Base-by-base conservation (phyloP, 1,140 invertebrate species). In the Orius insidiosus region DNA sequence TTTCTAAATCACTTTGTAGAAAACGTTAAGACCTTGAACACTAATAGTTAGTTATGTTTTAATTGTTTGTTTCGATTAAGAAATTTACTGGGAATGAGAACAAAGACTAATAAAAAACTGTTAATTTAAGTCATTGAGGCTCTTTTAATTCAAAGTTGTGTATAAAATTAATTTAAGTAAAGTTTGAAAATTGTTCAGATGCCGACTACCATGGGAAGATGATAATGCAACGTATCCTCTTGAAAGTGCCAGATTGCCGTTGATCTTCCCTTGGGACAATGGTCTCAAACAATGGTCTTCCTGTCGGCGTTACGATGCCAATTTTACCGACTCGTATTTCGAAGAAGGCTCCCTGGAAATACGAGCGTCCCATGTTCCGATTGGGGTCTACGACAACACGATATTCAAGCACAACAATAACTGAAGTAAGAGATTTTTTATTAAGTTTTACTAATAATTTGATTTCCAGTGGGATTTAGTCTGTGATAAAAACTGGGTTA, bases 381-480 rank as follows among this genome's bases (percentile, higher is more conserved):
- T 16, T 80, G 69, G 56, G 63, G n/a, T 81, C 13, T 80, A 73
- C 55, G 71, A 80, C 54, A 63, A n/a, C 63, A 19, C 65, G 62
- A 42, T 76, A n/a, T n/a, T 55, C 66, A 47, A 72, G 68, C 50
- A 78, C 73, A 49, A 70, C 73, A 11, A 68, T 74, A n/a, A 75
- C 70, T 14, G 74, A 80, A 59, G 74, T 76, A 63, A 59, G 44
- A 47, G 11, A 36, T 36, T 36, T 36, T 36, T 36, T 36, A 13
- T 36, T 36, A n/a, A n/a, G 5, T 36, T 36, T 36, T 36, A 4
- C 9, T 36, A 4, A 13, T 36, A 5, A 13, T 36, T 36, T 36
- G n/a, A 6, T 18, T 70, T 68, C 46, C 57, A 85, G 79, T 89
- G 78, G 70, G 58, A 81, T 55, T 60, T 87, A 54, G 78, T 86